A percentile compares a stretch with the other conserved stretches of the same genome.
These are phyloP conservation scores for Moxostoma hubbsi DNA, from an alignment of 2,797 vertebrate species.

Conservation along the genomic window DNA sequence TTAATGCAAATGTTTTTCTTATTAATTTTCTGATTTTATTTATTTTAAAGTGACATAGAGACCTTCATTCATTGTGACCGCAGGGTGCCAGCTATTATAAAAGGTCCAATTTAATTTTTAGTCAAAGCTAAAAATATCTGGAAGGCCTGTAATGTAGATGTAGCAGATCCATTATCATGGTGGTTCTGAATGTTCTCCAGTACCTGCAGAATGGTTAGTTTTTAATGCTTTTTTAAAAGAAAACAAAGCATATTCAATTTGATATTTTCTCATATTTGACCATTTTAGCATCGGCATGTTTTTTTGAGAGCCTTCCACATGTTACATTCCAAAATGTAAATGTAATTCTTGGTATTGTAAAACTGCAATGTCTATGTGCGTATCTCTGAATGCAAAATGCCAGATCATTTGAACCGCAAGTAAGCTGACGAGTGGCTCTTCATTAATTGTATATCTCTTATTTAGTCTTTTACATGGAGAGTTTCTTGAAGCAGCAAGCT, in stretches of 20 bases:
- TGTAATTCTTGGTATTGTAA: background rate
- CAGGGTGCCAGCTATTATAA: conserved; percentile 59
- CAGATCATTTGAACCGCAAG: conserved; percentile 49
- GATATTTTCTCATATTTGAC: background rate
- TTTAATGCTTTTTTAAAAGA: background rate
- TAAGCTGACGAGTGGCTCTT: conserved; percentile 49
- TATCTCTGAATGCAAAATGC: conserved; percentile 29
- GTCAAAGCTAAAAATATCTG: no score
- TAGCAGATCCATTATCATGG: no score
- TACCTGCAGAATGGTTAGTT: background rate
- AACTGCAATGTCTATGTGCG: background rate
- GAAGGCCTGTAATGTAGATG: no score
- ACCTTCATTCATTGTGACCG: conserved; percentile 63
- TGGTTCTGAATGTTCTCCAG: no score
- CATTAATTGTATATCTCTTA: conserved; percentile 28
- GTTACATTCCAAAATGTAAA: background rate
- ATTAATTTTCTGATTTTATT: conserved; percentile 51
- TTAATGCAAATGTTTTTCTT: conserved; percentile 77
- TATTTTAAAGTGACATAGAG: conserved; percentile 71
- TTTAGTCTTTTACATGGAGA: conserved; percentile 58
- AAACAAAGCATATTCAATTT: no score
- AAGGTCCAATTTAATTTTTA: conserved; percentile 37
- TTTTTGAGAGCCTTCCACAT: background rate
- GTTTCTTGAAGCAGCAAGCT: conserved; percentile 22
- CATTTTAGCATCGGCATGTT: background rate